Conservation (phyloP, 2,797 vertebrate genomes). For the Sorex maritimensis region DNA sequence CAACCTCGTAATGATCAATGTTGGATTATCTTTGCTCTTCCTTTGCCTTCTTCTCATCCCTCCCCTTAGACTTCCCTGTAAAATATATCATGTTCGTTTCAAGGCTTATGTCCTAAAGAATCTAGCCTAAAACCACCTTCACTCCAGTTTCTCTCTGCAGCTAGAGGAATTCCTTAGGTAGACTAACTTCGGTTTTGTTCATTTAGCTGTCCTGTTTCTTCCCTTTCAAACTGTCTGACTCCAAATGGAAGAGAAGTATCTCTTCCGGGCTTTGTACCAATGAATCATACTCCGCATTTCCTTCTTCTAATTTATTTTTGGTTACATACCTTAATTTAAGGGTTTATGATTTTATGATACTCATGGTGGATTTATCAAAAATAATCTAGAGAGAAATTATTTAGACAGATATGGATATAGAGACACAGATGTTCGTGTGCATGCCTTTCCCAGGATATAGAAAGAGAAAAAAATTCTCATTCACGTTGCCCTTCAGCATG, state of each 20-base stretch:
- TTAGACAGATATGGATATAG: not conserved
- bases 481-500: not conserved
- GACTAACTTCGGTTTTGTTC: not conserved
- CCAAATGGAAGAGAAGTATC: not conserved
- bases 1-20: not conserved
- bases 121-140: not conserved
- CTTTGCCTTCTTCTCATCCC: not conserved
- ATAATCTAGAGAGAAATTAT: not conserved
- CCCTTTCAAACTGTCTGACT: not conserved
- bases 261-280: not conserved
- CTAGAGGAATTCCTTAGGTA: slow-evolving; percentile 36
- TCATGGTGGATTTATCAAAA: slow-evolving; percentile 48
- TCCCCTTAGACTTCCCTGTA: not conserved
- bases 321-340: slow-evolving; percentile 58
- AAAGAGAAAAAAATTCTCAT: slow-evolving; percentile 50
- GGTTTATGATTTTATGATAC: slow-evolving; percentile 29
- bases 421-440: not conserved
- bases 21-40: not conserved
- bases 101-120: slow-evolving; percentile 4
- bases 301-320: slow-evolving; percentile 58
- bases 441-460: slow-evolving; percentile 14
- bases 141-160: not conserved
- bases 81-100: not conserved
- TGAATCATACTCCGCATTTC: not conserved
- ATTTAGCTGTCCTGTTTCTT: not conserved